Conservation (phyloP, 92 coral and sea anemone species). For the Zoanthus sociatus region DNA sequence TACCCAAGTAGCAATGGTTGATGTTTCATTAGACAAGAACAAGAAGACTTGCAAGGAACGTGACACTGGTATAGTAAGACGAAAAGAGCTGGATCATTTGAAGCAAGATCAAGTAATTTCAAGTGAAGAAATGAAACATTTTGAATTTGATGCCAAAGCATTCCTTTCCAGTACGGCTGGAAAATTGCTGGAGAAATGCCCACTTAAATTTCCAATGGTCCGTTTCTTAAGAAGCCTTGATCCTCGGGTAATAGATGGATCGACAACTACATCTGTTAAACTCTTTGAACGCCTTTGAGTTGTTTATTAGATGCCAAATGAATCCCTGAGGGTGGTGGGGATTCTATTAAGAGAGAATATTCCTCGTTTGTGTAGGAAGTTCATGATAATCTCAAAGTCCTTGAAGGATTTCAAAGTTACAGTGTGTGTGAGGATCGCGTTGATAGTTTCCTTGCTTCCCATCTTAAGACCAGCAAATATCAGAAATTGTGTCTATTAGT, state of each 20-base stretch:
- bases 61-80: conserved; percentile 74
- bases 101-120: conserved; percentile 48
- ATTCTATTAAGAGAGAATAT: conserved; percentile 58
- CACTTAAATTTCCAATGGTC: conserved; percentile 73
- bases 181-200: conserved; percentile 80
- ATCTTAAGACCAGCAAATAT: conserved; percentile 35
- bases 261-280: conserved; percentile 56
- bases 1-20: conserved; percentile 63
- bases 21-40: conserved; percentile 67
- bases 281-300: conserved; percentile 71
- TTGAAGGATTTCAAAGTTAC: conserved; percentile 64
- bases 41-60: conserved; percentile 57
- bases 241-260: conserved; percentile 75
- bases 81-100: conserved; percentile 62
- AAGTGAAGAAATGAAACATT: conserved; percentile 63
- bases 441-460: conserved; percentile 65
- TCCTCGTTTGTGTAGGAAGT: conserved; percentile 68
- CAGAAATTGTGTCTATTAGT: conserved; percentile 69
- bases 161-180: conserved; percentile 64
- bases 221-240: conserved; percentile 73
- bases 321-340: conserved; percentile 63
- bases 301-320: conserved; percentile 65
- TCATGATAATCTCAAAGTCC: conserved; percentile 65
- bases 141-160: conserved; percentile 65
- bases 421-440: conserved; percentile 60